Evolutionary conservation across 2,888 invertebrate species (phyloP), one percentile per base, ranked within the genome.

Genomic region (Agrenia bidenticulata): DNA sequence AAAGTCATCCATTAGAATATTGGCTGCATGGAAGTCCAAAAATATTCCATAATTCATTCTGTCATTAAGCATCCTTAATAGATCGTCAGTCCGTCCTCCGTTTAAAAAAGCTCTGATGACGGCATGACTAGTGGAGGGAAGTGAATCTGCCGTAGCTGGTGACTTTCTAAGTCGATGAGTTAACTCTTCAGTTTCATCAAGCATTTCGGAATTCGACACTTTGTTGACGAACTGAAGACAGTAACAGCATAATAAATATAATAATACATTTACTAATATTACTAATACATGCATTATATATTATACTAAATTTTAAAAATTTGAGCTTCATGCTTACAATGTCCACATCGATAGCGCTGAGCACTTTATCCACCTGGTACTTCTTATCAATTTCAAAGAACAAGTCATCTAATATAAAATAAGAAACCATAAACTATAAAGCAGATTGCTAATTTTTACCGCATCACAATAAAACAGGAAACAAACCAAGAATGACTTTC

Each of bases 31-130:
- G 67, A 86, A 80, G 81, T 97, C 94, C n/a, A 93, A 85, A 78
- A 96, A 96, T 37, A 98, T 81, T 1, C 98, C 98, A 82, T 89
- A 97, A 78, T 89, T 89, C 17, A 90, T 79, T 61, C 92, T 87
- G 79, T 95, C 89, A 77, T 89, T 86, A 53, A 97, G 81, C 7
- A 94, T 83, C 17, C 84, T 81, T 0, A 93, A 78, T 15, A 96
- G 81, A 61, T 88, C 85, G 17, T 86, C 83, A n/a, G 83, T 79
- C 71, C 85, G 82, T 9, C 84, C 84, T 41, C 77, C 78, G 63
- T 82, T 78, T 5, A 84, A 69, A 26, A 81, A 80, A 7, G 80
- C 74, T 39, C 83, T 83, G 5, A 93, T 82, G 26, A 90, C 84
- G 15, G 94, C 92, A 82, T 94, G 90, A 73, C 87, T 84, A 2